Conservation (phyloP, 2,888 invertebrate genomes). For the Hydriomena furcata region DNA sequence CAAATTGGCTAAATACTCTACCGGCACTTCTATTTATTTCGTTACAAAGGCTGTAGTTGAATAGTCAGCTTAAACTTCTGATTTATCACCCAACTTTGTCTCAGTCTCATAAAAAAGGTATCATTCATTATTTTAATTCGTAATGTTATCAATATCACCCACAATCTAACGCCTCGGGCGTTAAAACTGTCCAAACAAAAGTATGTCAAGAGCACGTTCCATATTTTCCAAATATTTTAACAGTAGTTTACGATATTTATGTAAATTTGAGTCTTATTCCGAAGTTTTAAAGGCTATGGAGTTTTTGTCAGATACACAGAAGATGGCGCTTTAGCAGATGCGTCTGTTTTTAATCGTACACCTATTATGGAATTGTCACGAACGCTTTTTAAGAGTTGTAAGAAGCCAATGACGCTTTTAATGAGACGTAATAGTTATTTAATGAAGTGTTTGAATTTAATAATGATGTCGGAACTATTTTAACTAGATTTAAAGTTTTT, state of each 20-base stretch:
- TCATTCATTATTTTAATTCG: constrained; percentile 26
- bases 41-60: no score
- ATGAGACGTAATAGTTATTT: constrained; percentile 30
- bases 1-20: no score
- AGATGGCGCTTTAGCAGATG: constrained; percentile 31
- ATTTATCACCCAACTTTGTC: constrained; percentile 9
- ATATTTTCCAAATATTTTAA: constrained; percentile 20
- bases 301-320: not conserved
- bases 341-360: constrained; percentile 41
- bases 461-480: constrained; percentile 28
- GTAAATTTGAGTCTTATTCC: constrained; percentile 22
- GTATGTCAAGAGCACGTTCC: constrained; percentile 58
- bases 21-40: no score
- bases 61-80: constrained; percentile 3
- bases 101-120: not conserved
- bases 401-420: constrained; percentile 35
- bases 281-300: not conserved
- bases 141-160: constrained; percentile 51
- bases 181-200: constrained; percentile 48
- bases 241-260: constrained; percentile 1
- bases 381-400: constrained; percentile 33
- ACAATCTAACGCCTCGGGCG: constrained; percentile 48
- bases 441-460: constrained; percentile 33
- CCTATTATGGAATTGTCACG: constrained; percentile 55
- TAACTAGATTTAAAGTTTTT: constrained; percentile 20